Conservation (phyloP, 2,113 vertebrate species). For the Lophochroa leadbeateri region DNA sequence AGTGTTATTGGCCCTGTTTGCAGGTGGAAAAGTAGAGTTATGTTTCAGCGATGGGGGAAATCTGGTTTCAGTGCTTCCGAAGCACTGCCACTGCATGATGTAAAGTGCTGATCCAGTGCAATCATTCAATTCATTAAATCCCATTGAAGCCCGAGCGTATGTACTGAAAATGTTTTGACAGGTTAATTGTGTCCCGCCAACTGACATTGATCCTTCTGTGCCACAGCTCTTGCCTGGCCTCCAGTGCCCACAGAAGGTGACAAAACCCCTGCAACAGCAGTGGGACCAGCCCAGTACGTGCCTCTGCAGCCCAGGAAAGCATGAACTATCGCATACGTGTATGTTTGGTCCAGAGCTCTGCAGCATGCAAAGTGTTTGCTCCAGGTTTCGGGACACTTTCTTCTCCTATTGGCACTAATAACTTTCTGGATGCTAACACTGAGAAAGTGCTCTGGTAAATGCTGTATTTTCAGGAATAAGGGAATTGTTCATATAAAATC, state of each 20-base stretch:
- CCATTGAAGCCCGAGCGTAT: accelerated
- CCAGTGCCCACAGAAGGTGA: not conserved
- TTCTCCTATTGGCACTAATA: not conserved
- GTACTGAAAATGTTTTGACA: not conserved
- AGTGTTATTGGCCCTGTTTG: accelerated
- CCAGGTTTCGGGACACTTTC: not conserved
- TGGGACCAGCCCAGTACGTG: not conserved
- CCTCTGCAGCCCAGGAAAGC: not conserved
- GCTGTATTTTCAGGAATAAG: not conserved
- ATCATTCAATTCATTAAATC: not conserved
- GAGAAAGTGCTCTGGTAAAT: not conserved
- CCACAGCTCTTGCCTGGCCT: not conserved
- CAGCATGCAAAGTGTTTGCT: not conserved
- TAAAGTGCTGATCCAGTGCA: not conserved
- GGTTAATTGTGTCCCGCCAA: not conserved
- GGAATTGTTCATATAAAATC: not conserved
- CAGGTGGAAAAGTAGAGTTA: not conserved
- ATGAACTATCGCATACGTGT: accelerated
- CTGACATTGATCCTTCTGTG: not conserved
- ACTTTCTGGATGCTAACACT: not conserved
- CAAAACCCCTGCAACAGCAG: not conserved
- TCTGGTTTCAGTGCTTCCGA: not conserved
- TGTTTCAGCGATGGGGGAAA: not conserved
- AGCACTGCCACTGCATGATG: not conserved
- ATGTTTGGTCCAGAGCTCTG: not conserved